phyloP scores from a whole-genome alignment of 2,797 vertebrate genomes.

The Muraenolepis orangiensis region DNA sequence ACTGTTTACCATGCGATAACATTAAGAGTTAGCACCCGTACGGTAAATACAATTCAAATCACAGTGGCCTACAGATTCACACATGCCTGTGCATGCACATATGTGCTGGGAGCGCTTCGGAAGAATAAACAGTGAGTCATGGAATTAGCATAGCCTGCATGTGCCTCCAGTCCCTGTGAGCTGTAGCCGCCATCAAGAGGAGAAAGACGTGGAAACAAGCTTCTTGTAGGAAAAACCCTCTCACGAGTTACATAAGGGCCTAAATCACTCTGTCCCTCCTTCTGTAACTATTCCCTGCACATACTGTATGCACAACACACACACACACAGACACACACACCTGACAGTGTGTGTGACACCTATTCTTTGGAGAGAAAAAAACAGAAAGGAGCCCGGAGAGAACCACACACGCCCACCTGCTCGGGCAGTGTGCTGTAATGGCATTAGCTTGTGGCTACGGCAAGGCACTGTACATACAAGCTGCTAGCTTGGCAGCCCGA shows the following conservation, averaged over 20 bases:
- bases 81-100: conserved; percentile 33
- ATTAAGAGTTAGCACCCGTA: too few relatives aligned
- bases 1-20: too few relatives aligned
- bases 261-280: conserved; percentile 38
- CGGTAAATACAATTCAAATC: background rate
- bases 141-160: conserved; percentile 34
- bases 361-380: conserved; percentile 38
- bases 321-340: conserved; percentile 23
- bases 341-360: conserved; percentile 44
- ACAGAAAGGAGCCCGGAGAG: conserved; percentile 33
- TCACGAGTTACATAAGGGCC: conserved; percentile 62
- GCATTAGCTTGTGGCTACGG: conserved; percentile 49
- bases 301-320: conserved; percentile 10
- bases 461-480: conserved; percentile 34
- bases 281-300: conserved; percentile 23
- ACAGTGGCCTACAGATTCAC: conserved; percentile 9
- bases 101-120: conserved; percentile 27
- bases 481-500: conserved; percentile 32
- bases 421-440: conserved; percentile 41
- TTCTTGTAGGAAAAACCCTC: conserved; percentile 57
- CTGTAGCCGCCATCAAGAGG: conserved; percentile 47
- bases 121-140: conserved; percentile 44
- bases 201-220: conserved; percentile 41
- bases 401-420: conserved; percentile 56
- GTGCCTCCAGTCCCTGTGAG: conserved; percentile 34